A percentile compares a stretch with the other conserved stretches of the same genome.
phyloP scores from a whole-genome alignment of 1,140 invertebrate genomes.

The Homarus americanus region DNA sequence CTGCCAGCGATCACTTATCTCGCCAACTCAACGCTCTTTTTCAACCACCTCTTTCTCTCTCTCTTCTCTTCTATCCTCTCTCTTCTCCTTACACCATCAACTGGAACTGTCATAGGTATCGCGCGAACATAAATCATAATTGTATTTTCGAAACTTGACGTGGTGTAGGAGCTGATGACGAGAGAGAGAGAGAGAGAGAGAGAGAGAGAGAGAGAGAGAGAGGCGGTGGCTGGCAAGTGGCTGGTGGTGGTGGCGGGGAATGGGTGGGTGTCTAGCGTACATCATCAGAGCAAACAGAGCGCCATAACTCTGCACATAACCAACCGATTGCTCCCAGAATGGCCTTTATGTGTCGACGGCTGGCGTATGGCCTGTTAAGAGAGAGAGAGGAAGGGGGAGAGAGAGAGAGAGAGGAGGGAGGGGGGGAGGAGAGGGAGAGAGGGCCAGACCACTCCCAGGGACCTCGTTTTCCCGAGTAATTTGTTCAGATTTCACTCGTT shows the following conservation, averaged over 20 bases:
- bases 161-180: too few species aligned
- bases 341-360: slow-evolving; percentile 46
- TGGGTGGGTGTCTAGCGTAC: slow-evolving; percentile 32
- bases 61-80: too few species aligned
- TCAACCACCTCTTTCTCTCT: too few species aligned
- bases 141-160: too few species aligned
- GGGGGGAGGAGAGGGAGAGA: too few species aligned
- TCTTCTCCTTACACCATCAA: too few species aligned
- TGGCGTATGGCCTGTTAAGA: slow-evolving; percentile 52
- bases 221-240: not conserved
- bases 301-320: slow-evolving; percentile 36
- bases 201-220: not conserved
- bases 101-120: too few species aligned
- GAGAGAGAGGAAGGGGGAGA: too few species aligned
- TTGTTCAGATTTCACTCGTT: slow-evolving; percentile 49
- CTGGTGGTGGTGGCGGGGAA: not conserved
- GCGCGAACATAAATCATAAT: too few species aligned
- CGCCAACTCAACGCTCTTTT: too few species aligned
- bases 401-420: too few species aligned
- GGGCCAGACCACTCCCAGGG: slow-evolving; percentile 10
- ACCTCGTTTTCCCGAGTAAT: slow-evolving; percentile 34
- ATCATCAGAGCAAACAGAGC: slow-evolving; percentile 45
- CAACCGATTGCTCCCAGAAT: slow-evolving; percentile 46
- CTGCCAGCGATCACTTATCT: not conserved
- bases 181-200: too few species aligned